Conservation (phyloP, 2,113 vertebrate genomes). For the Proterorhinus semilunaris region DNA sequence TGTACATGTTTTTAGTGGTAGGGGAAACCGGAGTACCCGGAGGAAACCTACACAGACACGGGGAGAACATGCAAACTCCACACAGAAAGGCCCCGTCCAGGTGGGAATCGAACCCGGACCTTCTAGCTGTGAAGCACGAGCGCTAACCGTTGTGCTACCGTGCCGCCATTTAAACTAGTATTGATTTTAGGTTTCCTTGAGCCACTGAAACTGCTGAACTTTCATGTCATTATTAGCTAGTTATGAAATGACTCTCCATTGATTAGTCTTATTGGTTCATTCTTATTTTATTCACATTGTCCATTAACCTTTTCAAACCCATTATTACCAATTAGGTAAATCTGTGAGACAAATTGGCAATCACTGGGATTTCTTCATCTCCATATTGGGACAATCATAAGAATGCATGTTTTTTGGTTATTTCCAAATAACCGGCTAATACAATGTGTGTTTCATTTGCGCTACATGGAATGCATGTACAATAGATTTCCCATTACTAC, state of each 20-base stretch:
- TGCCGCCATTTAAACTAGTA: conserved; percentile 1
- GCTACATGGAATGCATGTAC: background rate
- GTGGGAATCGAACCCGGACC: no score
- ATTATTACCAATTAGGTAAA: background rate
- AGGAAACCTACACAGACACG: no score
- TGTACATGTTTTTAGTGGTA: no score
- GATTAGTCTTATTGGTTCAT: background rate
- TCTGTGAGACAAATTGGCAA: background rate
- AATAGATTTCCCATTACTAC: background rate
- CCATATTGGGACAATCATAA: background rate
- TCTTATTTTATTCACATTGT: background rate
- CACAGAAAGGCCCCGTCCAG: no score
- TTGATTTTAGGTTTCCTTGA: background rate
- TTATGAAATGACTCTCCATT: background rate
- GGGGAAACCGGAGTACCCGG: no score
- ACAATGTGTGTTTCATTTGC: background rate
- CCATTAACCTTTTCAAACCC: background rate
- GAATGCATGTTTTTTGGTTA: background rate
- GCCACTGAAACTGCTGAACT: background rate
- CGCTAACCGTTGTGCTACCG: no score
- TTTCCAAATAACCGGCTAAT: background rate
- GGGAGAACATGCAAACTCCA: no score
- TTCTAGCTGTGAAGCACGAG: no score
- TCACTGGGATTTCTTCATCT: background rate
- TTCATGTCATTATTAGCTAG: background rate